phyloP scores from a whole-genome alignment of 2,797 vertebrate species.

The Percopsis omiscomaycus region DNA sequence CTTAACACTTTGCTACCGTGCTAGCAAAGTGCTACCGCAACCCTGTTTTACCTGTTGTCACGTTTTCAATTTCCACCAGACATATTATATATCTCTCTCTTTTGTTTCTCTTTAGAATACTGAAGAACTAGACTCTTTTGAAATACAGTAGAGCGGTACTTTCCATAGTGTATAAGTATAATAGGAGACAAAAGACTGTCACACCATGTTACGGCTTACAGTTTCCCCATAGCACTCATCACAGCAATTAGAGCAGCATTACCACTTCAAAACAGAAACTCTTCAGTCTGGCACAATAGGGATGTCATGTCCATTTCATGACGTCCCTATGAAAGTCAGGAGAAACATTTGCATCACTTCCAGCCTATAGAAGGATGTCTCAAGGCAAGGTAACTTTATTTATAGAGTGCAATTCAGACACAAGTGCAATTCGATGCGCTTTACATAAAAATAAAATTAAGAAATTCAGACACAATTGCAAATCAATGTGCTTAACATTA shows the following conservation, averaged over 20 bases:
- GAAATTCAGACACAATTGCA: no score
- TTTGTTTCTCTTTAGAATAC: slow-evolving; percentile 37
- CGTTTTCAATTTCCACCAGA: slow-evolving; percentile 25
- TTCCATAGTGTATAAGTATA: slow-evolving; percentile 56
- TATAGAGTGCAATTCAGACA: no score
- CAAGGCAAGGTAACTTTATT: no score
- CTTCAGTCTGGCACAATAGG: slow-evolving; percentile 52
- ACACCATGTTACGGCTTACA: slow-evolving; percentile 61
- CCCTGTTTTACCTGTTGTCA: slow-evolving; percentile 16
- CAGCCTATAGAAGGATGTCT: slow-evolving; percentile 5
- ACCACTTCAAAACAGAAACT: slow-evolving; percentile 76
- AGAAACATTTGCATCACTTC: slow-evolving; percentile 40
- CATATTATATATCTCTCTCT: slow-evolving; percentile 5
- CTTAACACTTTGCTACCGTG: neutral
- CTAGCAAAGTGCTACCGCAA: slow-evolving; percentile 25
- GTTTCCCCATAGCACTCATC: slow-evolving; percentile 68
- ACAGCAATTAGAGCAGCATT: slow-evolving; percentile 71
- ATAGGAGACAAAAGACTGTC: slow-evolving; percentile 71
- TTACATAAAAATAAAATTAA: no score
- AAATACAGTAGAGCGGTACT: slow-evolving; percentile 50
- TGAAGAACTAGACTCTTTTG: slow-evolving; percentile 44
- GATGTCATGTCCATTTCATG: slow-evolving; percentile 51
- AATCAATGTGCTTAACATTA: no score
- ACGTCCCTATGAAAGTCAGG: slow-evolving; percentile 50
- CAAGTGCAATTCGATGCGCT: no score